Conservation (phyloP, 2,888 invertebrate species). For the Dorcus parallelipipedus region DNA sequence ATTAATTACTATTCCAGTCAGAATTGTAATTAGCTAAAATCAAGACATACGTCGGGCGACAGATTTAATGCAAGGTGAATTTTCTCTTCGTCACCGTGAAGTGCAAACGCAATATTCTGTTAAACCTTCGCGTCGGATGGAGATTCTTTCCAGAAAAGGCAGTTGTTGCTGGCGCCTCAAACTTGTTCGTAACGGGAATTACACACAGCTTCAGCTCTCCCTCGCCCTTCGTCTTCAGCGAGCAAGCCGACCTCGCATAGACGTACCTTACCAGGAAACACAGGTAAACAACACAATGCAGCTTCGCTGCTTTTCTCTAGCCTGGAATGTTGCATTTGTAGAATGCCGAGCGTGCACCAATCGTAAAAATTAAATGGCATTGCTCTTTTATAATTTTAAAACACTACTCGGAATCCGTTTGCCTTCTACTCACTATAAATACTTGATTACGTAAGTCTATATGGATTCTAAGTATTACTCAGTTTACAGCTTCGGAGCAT, state of each 20-base stretch:
- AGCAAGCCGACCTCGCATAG: conserved; percentile 2
- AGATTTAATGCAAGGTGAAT: not conserved
- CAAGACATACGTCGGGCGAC: too few relatives aligned
- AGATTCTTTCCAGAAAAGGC: conserved; percentile 32
- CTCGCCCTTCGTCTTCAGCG: conserved; percentile 14
- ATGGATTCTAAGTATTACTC: too few relatives aligned
- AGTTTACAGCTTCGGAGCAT: too few relatives aligned
- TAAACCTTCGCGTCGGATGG: conserved; percentile 16
- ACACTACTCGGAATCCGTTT: not conserved
- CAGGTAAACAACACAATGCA: conserved; percentile 13
- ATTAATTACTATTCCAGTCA: too few relatives aligned
- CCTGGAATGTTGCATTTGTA: not conserved
- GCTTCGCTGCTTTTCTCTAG: not conserved
- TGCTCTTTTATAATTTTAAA: not conserved
- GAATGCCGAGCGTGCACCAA: not conserved
- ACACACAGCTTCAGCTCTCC: conserved; percentile 9
- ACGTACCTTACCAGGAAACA: conserved; percentile 15
- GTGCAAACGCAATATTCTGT: conserved; percentile 5
- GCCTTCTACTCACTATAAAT: not conserved
- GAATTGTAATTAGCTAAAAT: too few relatives aligned
- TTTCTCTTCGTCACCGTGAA: not conserved
- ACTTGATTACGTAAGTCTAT: too few relatives aligned
- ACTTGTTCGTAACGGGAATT: conserved; percentile 34
- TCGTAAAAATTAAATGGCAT: not conserved
- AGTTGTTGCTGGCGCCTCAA: conserved; percentile 33